Evolutionary conservation across 2,797 vertebrate species (phyloP).

Genomic region (Hydrocynus forskahlii): DNA sequence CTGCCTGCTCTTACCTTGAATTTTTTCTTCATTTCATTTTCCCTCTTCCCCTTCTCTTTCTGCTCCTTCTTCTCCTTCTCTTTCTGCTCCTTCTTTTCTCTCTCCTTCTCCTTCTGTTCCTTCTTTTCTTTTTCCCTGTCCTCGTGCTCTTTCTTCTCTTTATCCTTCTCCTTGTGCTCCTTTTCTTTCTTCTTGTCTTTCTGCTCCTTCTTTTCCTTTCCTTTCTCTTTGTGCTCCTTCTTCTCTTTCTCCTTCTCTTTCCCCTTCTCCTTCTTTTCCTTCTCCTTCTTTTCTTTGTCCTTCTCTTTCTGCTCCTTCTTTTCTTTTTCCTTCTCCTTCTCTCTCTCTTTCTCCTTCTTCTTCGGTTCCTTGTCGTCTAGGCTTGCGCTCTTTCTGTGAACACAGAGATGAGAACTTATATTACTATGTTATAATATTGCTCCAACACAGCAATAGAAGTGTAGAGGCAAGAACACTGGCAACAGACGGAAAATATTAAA

Average conservation of each 20-base stretch:
- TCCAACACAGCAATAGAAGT: neutral
- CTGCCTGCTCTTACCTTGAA: slow-evolving; percentile 44
- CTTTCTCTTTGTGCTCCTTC: slow-evolving; percentile 48
- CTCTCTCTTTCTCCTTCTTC: slow-evolving; percentile 69
- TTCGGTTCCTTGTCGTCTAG: slow-evolving; percentile 77
- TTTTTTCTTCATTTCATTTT: slow-evolving; percentile 62
- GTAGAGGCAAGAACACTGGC: neutral
- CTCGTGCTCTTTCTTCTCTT: slow-evolving; percentile 70
- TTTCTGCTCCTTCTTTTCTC: slow-evolving; percentile 53
- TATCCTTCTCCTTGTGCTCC: slow-evolving; percentile 54
- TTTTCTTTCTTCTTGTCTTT: slow-evolving; percentile 42
- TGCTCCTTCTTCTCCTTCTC: slow-evolving; percentile 65
- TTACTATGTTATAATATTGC: neutral
- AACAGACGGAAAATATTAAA: neutral
- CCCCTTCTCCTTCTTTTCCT: slow-evolving; percentile 76
- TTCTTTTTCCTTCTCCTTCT: slow-evolving; percentile 67
- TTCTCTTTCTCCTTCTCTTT: slow-evolving; percentile 65
- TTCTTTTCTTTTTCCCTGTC: slow-evolving; percentile 43
- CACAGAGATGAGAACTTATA: neutral
- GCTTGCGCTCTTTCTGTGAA: slow-evolving; percentile 67
- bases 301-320: slow-evolving; percentile 78
- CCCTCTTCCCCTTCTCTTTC: slow-evolving; percentile 68
- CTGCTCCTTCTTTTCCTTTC: slow-evolving; percentile 50
- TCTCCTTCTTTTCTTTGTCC: slow-evolving; percentile 76
- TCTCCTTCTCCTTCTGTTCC: slow-evolving; percentile 46